Evolutionary conservation across 2,888 invertebrate genomes (phyloP), one percentile per base, ranked within the genome.

Genomic region (Argynnis bischoffii): DNA sequence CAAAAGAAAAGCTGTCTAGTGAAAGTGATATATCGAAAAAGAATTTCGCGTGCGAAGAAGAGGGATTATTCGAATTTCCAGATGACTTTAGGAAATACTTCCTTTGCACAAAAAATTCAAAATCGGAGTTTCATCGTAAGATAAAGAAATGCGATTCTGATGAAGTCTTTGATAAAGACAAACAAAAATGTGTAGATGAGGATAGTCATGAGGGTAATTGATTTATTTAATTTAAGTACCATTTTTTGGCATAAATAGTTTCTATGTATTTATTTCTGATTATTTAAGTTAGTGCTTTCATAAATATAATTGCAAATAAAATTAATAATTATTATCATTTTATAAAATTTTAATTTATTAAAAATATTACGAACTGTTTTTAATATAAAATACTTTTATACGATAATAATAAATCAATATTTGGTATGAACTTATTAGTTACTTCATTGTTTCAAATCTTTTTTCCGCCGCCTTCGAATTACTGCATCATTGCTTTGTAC

Each of bases 81-180:
- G 78, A 81, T 46, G 83, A 88, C 75, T 92, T 93, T 70, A 85
- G 80, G 67, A 86, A 86, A 75, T 94, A 93, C 79, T 93, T 90
- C 67, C 76, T 83, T 53, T 94, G 94, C 76, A 81, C 78, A 60
- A 83, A 82, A 75, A 81, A 74, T 46, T 79, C 78, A n/a, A 41
- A 3, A 41, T 76, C 79, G 18, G 79, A 79, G 63, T 83, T 80
- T 71, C 83, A 86, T 6, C 79, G 81, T 57, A 86, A 82, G 72
- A 81, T 79, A 64, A 93, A 88, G 76, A 85, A 82, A 72, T 94
- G 94, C 74, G 83, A 86, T 31, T 81, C 81, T 6, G 88, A 85
- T 50, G 88, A 93, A 77, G 75, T 90, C 13, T 94, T 89, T 75
- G 83, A 93, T 72, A 80, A 76, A 72, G 79, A 82, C 31, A 85